These are phyloP conservation scores for Poecilobothrus nobilitatus DNA, from an alignment of 2,888 invertebrate genomes.

Conservation along the genomic window DNA sequence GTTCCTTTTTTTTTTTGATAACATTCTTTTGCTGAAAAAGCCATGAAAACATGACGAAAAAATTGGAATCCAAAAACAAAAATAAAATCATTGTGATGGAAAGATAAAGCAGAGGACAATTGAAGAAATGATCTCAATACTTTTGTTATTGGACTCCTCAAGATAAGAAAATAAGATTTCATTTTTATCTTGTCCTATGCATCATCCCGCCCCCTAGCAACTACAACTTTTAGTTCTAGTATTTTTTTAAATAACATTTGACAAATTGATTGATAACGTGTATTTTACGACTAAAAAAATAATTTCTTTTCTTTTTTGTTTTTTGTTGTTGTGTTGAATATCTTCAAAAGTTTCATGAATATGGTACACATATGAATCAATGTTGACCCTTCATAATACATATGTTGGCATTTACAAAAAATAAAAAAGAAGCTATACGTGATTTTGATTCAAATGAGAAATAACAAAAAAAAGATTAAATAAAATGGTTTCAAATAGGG, in stretches of 20 bases:
- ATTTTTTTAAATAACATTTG: background rate
- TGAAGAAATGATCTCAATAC: background rate
- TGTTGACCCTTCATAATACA: too few relatives aligned
- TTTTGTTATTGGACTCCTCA: background rate
- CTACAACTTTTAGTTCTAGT: too few relatives aligned
- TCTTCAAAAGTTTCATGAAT: too few relatives aligned
- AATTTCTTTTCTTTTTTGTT: too few relatives aligned
- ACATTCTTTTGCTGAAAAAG: background rate
- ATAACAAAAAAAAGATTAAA: too few relatives aligned
- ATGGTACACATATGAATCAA: too few relatives aligned
- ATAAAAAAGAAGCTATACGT: background rate
- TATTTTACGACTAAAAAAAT: background rate
- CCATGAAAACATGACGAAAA: background rate
- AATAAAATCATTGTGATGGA: background rate
- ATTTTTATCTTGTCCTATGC: background rate
- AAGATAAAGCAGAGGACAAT: background rate
- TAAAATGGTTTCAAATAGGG: background rate
- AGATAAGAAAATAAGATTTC: background rate
- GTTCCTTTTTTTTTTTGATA: too few relatives aligned
- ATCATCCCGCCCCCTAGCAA: too few relatives aligned
- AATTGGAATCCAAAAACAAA: background rate
- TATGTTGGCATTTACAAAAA: background rate
- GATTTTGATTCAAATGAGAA: background rate
- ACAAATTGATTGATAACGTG: constrained; percentile 6
- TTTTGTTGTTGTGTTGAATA: too few relatives aligned